Evolutionary conservation across 23 tunicate genomes (phyloP).

Genomic region (Styela clava): DNA sequence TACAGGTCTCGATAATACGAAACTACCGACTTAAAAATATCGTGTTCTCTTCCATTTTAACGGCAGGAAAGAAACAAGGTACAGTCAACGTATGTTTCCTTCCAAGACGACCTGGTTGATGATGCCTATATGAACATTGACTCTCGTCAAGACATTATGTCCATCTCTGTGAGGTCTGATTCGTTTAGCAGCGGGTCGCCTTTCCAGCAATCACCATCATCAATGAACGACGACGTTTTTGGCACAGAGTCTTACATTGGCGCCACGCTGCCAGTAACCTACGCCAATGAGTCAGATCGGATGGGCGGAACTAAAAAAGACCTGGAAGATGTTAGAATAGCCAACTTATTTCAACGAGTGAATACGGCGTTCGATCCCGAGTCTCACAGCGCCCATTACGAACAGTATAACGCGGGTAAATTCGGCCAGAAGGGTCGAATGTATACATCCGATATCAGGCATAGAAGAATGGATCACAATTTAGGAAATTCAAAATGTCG

Average conservation of each 20-base stretch:
- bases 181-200: neutral
- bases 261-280: neutral
- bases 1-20: too few species aligned
- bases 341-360: constrained; percentile 2
- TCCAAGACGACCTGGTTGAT: constrained; percentile 2
- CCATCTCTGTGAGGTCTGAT: neutral
- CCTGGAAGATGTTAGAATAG: neutral
- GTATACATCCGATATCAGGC: too few species aligned
- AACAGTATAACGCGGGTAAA: too few species aligned
- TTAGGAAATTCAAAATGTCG: neutral
- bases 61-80: neutral
- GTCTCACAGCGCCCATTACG: too few species aligned
- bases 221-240: neutral
- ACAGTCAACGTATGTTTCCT: constrained; percentile 8
- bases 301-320: neutral
- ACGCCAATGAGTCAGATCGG: neutral
- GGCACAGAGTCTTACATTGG: neutral
- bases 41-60: too few species aligned
- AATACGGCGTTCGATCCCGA: neutral
- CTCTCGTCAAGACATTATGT: neutral
- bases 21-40: too few species aligned
- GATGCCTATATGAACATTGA: neutral
- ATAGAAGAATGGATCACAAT: neutral
- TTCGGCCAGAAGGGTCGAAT: too few species aligned
- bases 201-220: neutral